Percentiles rank a stretch among this genome's conserved stretches.
Evolutionary conservation across 2,888 invertebrate genomes (phyloP).

Genomic region (Amphiduros pacificus): DNA sequence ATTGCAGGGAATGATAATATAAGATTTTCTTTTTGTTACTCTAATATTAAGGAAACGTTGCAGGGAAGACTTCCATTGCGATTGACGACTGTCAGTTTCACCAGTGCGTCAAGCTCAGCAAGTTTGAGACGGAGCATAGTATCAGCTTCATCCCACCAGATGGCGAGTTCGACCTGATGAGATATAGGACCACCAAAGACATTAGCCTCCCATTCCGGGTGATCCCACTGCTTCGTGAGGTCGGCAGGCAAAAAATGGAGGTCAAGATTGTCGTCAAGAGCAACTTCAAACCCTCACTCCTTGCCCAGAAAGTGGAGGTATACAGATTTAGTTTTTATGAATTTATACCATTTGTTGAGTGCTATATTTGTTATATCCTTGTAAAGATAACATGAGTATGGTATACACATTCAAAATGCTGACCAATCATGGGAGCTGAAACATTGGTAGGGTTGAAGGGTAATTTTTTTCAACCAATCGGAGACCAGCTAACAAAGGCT

Average conservation of each 20-base stretch:
- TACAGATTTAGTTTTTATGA: too few relatives aligned
- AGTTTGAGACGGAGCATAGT: slow-evolving; percentile 99
- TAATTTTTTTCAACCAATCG: too few relatives aligned
- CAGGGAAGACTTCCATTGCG: slow-evolving; percentile 63
- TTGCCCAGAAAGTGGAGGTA: slow-evolving; percentile 99
- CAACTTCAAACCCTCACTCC: slow-evolving; percentile 95
- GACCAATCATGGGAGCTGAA: too few relatives aligned
- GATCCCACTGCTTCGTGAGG: slow-evolving; percentile 96
- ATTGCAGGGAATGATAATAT: too few relatives aligned
- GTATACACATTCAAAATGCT: too few relatives aligned
- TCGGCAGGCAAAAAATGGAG: slow-evolving; percentile 99
- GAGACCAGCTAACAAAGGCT: too few relatives aligned
- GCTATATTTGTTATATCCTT: too few relatives aligned
- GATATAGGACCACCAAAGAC: slow-evolving; percentile 99
- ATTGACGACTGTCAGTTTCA: slow-evolving; percentile 99
- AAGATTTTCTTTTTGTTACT: too few relatives aligned
- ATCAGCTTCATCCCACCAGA: slow-evolving; percentile 99
- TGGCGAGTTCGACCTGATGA: slow-evolving; percentile 99
- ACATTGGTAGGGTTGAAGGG: too few relatives aligned
- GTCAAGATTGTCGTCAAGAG: slow-evolving; percentile 99
- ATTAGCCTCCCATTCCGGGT: slow-evolving; percentile 99
- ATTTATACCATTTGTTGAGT: too few relatives aligned
- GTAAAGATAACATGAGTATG: too few relatives aligned
- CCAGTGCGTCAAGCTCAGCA: slow-evolving; percentile 98
- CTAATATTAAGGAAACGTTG: too few relatives aligned